These are phyloP conservation scores for Phyto melanocephala DNA, from an alignment of 2,888 invertebrate species.

Conservation along the genomic window DNA sequence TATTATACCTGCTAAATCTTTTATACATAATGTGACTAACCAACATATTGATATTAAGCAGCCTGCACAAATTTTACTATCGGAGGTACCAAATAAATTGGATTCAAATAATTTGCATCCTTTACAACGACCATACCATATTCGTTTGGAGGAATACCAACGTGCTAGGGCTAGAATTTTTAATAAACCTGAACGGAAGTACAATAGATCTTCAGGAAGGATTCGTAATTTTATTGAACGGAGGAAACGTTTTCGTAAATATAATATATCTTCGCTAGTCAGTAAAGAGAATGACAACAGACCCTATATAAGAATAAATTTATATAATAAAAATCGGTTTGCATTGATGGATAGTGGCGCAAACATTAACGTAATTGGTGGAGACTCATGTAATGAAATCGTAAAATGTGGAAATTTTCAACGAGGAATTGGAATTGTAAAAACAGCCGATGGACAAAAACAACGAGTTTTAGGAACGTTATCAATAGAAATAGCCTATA, in stretches of 20 bases:
- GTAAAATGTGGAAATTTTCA: background rate
- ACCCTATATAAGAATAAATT: background rate
- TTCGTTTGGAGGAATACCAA: background rate
- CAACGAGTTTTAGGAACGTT: background rate
- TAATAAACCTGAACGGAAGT: background rate
- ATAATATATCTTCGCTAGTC: background rate
- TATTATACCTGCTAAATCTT: too few relatives aligned
- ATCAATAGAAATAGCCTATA: background rate
- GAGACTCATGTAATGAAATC: background rate
- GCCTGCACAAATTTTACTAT: background rate
- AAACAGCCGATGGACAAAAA: background rate
- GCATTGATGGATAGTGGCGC: background rate
- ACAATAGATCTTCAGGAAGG: background rate
- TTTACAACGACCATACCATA: background rate
- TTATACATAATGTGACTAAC: background rate
- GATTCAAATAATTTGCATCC: background rate
- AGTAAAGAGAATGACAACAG: background rate
- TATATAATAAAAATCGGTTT: background rate
- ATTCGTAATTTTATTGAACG: background rate
- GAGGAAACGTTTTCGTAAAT: background rate
- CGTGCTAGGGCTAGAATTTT: background rate
- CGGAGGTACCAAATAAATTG: background rate
- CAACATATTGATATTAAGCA: too few relatives aligned
- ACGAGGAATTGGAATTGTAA: background rate
- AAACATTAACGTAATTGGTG: background rate